Evolutionary conservation across 2,797 vertebrate species (phyloP).

Genomic region (Glossophaga mutica): DNA sequence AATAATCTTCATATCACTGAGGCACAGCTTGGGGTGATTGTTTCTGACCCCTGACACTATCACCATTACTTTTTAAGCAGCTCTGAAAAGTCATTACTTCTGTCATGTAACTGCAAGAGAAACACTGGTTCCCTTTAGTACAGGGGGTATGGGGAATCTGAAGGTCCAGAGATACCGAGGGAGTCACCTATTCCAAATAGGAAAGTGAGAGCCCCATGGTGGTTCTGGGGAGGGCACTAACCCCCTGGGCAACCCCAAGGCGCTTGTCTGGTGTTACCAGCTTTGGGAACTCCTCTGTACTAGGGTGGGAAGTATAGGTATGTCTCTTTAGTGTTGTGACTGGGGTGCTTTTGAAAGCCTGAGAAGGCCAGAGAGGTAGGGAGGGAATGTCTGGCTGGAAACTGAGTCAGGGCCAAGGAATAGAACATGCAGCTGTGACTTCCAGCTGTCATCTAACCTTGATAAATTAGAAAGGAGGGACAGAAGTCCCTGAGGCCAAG

Average conservation of each 20-base stretch:
- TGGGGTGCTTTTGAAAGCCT: background rate
- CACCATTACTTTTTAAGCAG: background rate
- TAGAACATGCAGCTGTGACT: background rate
- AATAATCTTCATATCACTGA: background rate
- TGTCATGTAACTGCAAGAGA: background rate
- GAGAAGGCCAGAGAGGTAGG: background rate
- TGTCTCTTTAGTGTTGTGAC: background rate
- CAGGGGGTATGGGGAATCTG: background rate
- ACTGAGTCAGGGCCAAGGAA: no score
- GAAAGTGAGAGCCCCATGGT: background rate
- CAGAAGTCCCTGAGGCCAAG: background rate
- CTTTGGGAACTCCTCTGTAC: background rate
- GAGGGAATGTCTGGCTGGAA: background rate
- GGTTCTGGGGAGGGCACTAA: background rate
- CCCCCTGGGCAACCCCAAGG: rapidly evolving
- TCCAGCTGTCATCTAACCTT: background rate
- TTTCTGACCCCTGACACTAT: background rate
- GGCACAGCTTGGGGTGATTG: background rate
- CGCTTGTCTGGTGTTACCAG: background rate
- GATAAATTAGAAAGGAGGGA: no score
- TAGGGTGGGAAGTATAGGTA: background rate
- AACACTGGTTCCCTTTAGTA: background rate
- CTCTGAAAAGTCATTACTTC: background rate
- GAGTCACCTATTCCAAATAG: background rate
- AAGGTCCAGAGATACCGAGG: background rate